These are phyloP conservation scores for Typhlichthys subterraneus DNA, from an alignment of 2,797 vertebrate genomes.

Conservation along the genomic window DNA sequence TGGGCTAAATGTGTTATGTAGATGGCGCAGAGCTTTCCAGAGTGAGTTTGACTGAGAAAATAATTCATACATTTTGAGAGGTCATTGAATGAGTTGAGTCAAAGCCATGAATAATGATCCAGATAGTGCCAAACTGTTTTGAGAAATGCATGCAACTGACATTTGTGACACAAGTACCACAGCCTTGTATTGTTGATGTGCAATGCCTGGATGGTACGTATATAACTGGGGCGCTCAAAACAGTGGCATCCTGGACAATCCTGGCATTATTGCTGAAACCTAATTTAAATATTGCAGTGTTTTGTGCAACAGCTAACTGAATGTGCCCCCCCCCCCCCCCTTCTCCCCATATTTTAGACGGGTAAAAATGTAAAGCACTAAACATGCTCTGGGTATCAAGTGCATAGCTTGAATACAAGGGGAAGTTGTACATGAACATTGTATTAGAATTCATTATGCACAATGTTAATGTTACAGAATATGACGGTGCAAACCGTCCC, in stretches of 20 bases:
- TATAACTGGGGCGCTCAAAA: neutral
- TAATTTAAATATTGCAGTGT: neutral
- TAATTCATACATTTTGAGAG: too few species aligned
- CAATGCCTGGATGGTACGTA: too few species aligned
- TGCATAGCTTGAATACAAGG: neutral
- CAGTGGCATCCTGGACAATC: neutral
- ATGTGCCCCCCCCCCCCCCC: neutral
- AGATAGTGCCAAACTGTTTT: too few species aligned
- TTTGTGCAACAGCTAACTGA: constrained; percentile 1
- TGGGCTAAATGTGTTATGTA: too few species aligned
- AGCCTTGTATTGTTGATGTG: too few species aligned
- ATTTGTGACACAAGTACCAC: too few species aligned
- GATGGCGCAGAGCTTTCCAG: too few species aligned
- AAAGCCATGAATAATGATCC: too few species aligned
- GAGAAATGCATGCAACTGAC: too few species aligned
- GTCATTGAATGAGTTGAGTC: too few species aligned
- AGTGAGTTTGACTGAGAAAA: too few species aligned
- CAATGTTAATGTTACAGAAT: neutral
- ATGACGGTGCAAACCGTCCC: neutral
- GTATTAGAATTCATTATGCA: neutral
- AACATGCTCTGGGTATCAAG: neutral
- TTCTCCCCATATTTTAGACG: neutral
- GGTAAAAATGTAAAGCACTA: neutral
- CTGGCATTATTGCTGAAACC: neutral
- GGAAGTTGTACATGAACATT: neutral